Evolutionary conservation across 1,140 invertebrate species (phyloP).

Genomic region (Tetranychus cinnabarinus): DNA sequence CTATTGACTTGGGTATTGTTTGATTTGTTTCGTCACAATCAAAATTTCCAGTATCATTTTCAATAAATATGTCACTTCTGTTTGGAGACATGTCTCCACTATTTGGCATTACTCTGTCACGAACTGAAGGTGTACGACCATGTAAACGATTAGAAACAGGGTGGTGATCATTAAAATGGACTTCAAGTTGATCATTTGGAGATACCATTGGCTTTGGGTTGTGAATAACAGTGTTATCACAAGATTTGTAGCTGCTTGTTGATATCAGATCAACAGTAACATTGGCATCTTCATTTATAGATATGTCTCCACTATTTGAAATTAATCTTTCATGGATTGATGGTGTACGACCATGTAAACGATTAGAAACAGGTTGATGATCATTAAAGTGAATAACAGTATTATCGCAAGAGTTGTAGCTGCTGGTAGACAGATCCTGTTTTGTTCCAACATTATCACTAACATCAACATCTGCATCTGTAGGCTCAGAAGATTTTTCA

Average conservation of each 20-base stretch:
- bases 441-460: neutral
- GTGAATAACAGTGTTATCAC: neutral
- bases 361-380: neutral
- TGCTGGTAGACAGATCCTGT: neutral
- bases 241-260: neutral
- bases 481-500: neutral
- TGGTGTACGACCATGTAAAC: neutral
- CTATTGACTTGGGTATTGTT: neutral
- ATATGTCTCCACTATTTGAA: no score
- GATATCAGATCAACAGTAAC: neutral
- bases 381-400: neutral
- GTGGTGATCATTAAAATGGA: neutral
- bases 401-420: neutral
- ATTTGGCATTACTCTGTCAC: neutral
- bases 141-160: neutral
- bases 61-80: constrained; percentile 1
- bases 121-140: neutral
- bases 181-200: neutral
- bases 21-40: neutral
- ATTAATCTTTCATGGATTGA: neutral
- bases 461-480: neutral
- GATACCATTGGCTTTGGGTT: neutral
- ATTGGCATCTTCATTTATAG: neutral
- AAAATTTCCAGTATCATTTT: neutral
- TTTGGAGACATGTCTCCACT: neutral